phyloP scores from a whole-genome alignment of 2,797 vertebrate genomes.

The Poecile montanus region DNA sequence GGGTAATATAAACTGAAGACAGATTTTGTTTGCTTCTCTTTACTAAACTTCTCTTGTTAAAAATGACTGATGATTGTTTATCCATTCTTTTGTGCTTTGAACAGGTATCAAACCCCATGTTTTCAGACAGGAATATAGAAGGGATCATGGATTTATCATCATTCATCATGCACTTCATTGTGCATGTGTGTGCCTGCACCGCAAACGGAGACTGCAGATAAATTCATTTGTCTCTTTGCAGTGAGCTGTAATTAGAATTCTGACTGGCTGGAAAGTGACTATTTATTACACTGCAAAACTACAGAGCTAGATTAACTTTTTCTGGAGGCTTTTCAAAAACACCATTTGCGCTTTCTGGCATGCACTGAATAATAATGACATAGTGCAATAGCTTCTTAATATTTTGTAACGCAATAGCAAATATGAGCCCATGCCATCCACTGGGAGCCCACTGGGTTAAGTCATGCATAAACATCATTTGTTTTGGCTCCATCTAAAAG shows the following conservation, averaged over 20 bases:
- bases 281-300: neutral
- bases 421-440: neutral
- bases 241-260: slow-evolving; percentile 22
- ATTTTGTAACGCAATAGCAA: neutral
- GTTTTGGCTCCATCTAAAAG: neutral
- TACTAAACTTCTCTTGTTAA: slow-evolving; percentile 55
- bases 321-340: neutral
- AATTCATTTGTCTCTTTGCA: slow-evolving; percentile 19
- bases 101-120: slow-evolving; percentile 16
- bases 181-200: neutral
- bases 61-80: slow-evolving; percentile 67
- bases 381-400: neutral
- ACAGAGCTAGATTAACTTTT: neutral
- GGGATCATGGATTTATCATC: slow-evolving; percentile 15
- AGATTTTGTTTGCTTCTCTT: slow-evolving; percentile 39
- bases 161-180: neutral
- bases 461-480: neutral
- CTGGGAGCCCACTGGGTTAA: neutral
- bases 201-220: neutral
- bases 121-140: slow-evolving; percentile 26
- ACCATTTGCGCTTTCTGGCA: neutral
- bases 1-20: slow-evolving; percentile 1
- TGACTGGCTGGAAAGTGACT: neutral
- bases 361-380: neutral
- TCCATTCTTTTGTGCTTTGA: slow-evolving; percentile 9